Evolutionary conservation across 1,140 invertebrate genomes (phyloP).

Genomic region (Goniozus legneri): DNA sequence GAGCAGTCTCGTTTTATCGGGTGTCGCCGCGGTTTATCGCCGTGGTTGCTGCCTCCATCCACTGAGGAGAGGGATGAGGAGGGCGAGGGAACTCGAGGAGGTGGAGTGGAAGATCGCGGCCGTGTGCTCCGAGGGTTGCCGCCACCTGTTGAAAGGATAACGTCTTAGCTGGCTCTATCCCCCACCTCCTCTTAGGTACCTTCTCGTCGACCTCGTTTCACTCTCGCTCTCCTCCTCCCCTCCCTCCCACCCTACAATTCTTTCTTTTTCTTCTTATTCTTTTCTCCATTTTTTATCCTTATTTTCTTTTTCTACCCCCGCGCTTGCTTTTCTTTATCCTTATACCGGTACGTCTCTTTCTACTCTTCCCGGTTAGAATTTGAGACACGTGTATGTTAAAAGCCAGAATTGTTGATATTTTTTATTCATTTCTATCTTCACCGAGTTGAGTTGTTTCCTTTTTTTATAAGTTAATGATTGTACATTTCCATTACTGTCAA

Average conservation of each 20-base stretch:
- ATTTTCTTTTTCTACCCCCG: not conserved
- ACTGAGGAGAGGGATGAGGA: constrained; percentile 17
- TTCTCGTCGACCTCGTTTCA: constrained; percentile 11
- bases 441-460: too few relatives aligned
- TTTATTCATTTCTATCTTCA: too few relatives aligned
- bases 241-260: constrained; percentile 8
- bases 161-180: constrained; percentile 36
- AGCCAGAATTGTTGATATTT: too few relatives aligned
- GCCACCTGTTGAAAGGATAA: constrained; percentile 49
- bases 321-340: too few relatives aligned
- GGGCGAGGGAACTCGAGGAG: constrained; percentile 18
- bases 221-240: constrained; percentile 9
- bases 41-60: constrained; percentile 36
- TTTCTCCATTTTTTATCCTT: not conserved
- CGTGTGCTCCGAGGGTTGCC: constrained; percentile 36
- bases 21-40: constrained; percentile 48
- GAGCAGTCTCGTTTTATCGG: constrained; percentile 41
- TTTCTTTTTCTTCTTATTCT: constrained; percentile 16
- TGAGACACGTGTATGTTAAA: too few relatives aligned
- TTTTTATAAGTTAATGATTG: too few relatives aligned
- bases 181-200: constrained; percentile 11
- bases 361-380: too few relatives aligned
- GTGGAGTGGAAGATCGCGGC: constrained; percentile 9
- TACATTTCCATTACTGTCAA: too few relatives aligned
- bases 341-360: too few relatives aligned